Percentiles rank a stretch among this genome's conserved stretches.
Conservation (phyloP, 2,113 vertebrate species). For the Gymnocephalus cernua region DNA sequence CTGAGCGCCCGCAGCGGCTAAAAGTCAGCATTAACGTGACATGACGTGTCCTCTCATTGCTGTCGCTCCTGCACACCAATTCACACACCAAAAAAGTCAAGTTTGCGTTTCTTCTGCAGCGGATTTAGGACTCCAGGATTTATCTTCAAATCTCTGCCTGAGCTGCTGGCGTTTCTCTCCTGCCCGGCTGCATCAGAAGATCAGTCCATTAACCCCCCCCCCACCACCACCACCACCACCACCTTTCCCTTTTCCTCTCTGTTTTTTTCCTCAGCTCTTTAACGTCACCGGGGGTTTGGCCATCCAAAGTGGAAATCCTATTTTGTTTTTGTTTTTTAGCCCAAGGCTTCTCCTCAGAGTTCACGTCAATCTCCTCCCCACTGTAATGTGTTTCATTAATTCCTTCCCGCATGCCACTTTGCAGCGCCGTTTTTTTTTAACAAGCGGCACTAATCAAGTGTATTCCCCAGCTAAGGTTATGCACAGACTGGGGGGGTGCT, state of each 20-base stretch:
- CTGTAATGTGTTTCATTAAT: conserved; percentile 51
- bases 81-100: not conserved
- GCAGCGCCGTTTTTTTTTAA: conserved; percentile 6
- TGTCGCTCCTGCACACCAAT: not conserved
- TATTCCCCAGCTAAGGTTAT: conserved; percentile 15
- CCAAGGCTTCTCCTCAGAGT: conserved; percentile 28
- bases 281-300: conserved; percentile 33
- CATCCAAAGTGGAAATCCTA: conserved; percentile 34
- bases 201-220: not conserved
- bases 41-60: conserved; percentile 25
- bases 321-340: conserved; percentile 14
- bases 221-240: not conserved
- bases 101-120: not conserved
- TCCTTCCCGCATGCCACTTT: conserved; percentile 29
- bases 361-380: conserved; percentile 26
- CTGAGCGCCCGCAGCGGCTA: not conserved
- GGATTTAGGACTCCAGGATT: not conserved
- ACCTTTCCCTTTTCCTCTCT: not conserved
- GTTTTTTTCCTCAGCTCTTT: conserved; percentile 1
- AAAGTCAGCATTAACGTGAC: conserved; percentile 8
- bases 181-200: conserved; percentile 12
- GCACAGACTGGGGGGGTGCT: conserved; percentile 14
- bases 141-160: conserved; percentile 21
- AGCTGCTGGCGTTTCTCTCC: conserved; percentile 25
- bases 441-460: conserved; percentile 25